Evolutionary conservation across 2,888 invertebrate genomes (phyloP), one percentile per base, ranked within the genome.

Genomic region (Drosophila nigricruria): DNA sequence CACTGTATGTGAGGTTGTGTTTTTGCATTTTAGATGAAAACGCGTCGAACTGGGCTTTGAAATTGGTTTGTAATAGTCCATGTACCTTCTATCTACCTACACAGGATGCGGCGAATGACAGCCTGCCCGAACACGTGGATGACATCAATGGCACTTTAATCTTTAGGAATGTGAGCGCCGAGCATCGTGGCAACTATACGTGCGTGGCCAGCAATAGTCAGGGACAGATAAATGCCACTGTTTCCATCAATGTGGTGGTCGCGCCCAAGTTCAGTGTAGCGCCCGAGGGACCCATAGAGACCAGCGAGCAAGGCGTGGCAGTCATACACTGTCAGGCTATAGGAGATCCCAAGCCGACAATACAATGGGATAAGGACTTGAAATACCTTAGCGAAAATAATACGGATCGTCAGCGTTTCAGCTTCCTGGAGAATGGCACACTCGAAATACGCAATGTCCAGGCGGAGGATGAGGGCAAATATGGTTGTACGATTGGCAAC

Each of bases 401-500:
- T 60, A 93, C 93, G 34, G 92, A 93, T 90, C 89, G 89, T 12
- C 90, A 83, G 74, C 94, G 96, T 67, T 95, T 96, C 84, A 93
- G 93, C 72, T 94, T 96, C 10, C 91, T 97, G 73, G 94, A 95
- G 60, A 98, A 98, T 93, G 98, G 98, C 0, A 96, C 97, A 0
- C 93, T 98, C 47, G 93, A 95, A 73, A 96, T 98, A 68, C 95
- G 94, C 5, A 95, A 96, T 87, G 97, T 96, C 8, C 95, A 95
- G 66, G 94, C 95, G 77, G 95, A 95, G 47, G 98, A 98, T 92
- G 96, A 96, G 75, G 98, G 97, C 58, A 95, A 95, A 71, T 98
- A 98, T 92, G 98, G 97, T 0, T 98, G 98, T 91, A 98, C 97
- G 0, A 98, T 98, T n/a, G 98, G 98, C 62, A 98, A 97, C 91